Base-by-base conservation (phyloP, 1,140 invertebrate genomes). In the Drusus annulatus region DNA sequence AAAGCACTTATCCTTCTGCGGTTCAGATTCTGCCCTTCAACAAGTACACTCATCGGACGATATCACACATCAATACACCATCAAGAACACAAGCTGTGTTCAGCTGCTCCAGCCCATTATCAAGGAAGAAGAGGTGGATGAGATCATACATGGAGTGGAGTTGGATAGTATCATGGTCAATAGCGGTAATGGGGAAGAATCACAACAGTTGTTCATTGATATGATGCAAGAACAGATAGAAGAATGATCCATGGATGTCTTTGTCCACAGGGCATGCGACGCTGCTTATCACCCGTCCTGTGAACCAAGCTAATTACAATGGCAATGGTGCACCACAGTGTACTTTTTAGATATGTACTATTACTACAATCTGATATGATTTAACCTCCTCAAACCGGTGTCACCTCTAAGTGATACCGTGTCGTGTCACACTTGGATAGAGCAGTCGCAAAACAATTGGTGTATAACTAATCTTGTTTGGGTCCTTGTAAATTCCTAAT, bases 211-310 rank as follows among this genome's bases (percentile, higher is more conserved):
- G 16, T 58, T 76, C 36, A 62, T 76, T 7, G 75, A 76, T 50
- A 62, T 76, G 58, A 78, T 78, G 19, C 17, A 78, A 7, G 60
- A 52, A 25, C 52, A 80, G 15, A 58, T 75, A 17, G 71, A 75
- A 31, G 71, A 75, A 58, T 75, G 13, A 75, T n/a, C 13, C 7
- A 10, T 45, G 36, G 2, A 45, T 45, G 10, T 45, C 8, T 3
- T 45, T 10, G 36, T 45, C 8, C 36, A 45, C 36, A 45, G 8
- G 8, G 10, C 36, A 10, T 2, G 0, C 8, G 31, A 6, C 3
- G 5, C n/a, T n/a, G n/a, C n/a, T 28, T 28, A 5, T 2, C 25
- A 2, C 25, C 25, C 5, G 25, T 28, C 2, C 25, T 28, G n/a
- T n/a, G n/a, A n/a, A n/a, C n/a, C n/a, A n/a, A n/a, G n/a, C n/a